Evolutionary conservation across 2,888 invertebrate species (phyloP), one percentile per base, ranked within the genome.

Genomic region (Cordylochernes scorpioides): DNA sequence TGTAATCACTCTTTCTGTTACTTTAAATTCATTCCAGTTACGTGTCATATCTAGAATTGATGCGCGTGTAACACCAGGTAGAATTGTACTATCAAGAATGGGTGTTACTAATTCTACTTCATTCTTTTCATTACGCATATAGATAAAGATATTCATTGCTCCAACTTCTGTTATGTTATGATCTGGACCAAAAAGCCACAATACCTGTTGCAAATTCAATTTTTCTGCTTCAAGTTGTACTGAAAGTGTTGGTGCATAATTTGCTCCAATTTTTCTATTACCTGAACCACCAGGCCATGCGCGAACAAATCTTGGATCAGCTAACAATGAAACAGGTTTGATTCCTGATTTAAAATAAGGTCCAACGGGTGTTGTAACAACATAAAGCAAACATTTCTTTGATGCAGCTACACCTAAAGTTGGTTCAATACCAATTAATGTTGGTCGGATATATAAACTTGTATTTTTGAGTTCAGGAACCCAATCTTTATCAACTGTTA

Each of bases 101-200:
- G 91, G 86, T 8, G 94, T 94, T 18, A 74, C 62, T 44, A 94
- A 53, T 57, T 84, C 82, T 52, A 68, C 70, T 49, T 84, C 88
- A 84, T 15, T 24, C 49, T 74, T 59, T 30, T 80, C 72, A 49
- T 88, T 77, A 39, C 71, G 62, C 55, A 68, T 71, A 45, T 73
- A 67, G 51, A 82, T 63, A 52, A 94, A 91, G 30, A 94, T 67
- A 51, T 97, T 97, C 94, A 94, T 97, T n/a, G 91, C 78, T 30
- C 94, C 94, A 22, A 80, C 88, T 62, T 94, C 94, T 0, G 94
- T 94, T 17, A 94, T 50, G 51, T 82, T 67, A 49, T 84, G 70
- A 46, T 91, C 70, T 2, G 77, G 71, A 3, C 91, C 91, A 49
- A 74, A 86, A 24, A 94, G 58, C 94, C 94, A 94, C 32, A 94